Conservation (phyloP, 2,888 invertebrate species). For the Oxycera nigricornis region DNA sequence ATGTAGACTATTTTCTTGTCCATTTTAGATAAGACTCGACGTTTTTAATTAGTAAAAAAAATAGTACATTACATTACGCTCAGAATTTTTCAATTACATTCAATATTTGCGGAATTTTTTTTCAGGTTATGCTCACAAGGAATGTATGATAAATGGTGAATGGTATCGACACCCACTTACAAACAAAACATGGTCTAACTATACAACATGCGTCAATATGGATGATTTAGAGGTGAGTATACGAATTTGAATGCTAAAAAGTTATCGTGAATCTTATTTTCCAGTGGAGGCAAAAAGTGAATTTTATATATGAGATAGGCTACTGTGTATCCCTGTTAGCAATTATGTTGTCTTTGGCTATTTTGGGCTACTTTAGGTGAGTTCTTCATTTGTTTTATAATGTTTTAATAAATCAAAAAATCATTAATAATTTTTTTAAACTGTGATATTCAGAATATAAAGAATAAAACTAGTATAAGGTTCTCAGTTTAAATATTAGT, state of each 20-base stretch:
- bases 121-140: conserved; percentile 80
- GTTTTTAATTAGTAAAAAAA: too few relatives aligned
- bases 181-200: conserved; percentile 86
- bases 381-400: too few relatives aligned
- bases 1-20: too few relatives aligned
- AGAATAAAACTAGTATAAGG: too few relatives aligned
- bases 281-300: conserved; percentile 76
- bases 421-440: too few relatives aligned
- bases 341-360: conserved; percentile 79
- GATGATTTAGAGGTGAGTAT: conserved; percentile 71
- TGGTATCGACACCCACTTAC: conserved; percentile 84
- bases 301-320: conserved; percentile 82
- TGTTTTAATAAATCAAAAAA: too few relatives aligned
- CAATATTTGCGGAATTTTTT: not conserved
- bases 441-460: too few relatives aligned
- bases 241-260: conserved; percentile 3
- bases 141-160: conserved; percentile 78
- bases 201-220: conserved; percentile 83
- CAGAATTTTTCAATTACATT: not conserved
- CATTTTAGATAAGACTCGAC: too few relatives aligned
- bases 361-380: conserved; percentile 89
- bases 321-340: conserved; percentile 87
- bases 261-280: conserved; percentile 53
- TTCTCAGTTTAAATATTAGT: too few relatives aligned
- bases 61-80: too few relatives aligned